Conservation (phyloP, 2,797 vertebrate species). For the Petrocephalus schoutedeni region DNA sequence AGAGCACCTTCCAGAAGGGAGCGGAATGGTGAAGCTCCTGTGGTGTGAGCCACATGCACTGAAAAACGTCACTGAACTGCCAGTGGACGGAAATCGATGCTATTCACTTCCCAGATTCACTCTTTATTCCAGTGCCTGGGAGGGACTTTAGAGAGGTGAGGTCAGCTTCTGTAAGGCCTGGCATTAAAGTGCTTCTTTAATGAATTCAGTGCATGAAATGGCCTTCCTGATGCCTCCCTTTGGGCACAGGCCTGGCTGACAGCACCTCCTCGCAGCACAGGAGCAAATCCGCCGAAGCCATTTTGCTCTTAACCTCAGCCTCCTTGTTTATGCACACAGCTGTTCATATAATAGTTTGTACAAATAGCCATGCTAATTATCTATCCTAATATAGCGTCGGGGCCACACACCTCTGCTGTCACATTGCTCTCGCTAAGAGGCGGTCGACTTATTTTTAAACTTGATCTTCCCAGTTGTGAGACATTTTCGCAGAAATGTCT, state of each 20-base stretch:
- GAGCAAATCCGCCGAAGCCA: too few species aligned
- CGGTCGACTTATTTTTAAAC: slow-evolving; percentile 2
- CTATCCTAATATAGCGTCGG: neutral
- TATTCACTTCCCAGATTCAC: neutral
- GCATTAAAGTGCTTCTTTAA: neutral
- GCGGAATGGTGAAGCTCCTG: neutral
- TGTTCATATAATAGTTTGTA: neutral
- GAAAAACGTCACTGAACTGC: neutral
- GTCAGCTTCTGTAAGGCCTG: neutral
- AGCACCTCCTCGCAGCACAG: neutral
- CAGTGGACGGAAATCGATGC: neutral
- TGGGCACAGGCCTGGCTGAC: neutral
- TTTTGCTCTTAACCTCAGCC: neutral
- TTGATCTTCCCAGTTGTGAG: neutral
- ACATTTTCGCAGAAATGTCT: neutral
- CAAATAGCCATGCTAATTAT: neutral
- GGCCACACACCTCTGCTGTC: neutral
- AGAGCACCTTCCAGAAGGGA: neutral
- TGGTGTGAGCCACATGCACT: neutral
- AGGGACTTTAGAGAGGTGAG: neutral
- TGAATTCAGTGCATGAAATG: neutral
- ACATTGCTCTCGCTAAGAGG: neutral
- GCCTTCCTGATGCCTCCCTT: neutral
- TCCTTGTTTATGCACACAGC: slow-evolving; percentile 2
- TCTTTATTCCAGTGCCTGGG: neutral